phyloP scores from a whole-genome alignment of 2,113 vertebrate genomes.

The Oreotrochilus melanogaster region DNA sequence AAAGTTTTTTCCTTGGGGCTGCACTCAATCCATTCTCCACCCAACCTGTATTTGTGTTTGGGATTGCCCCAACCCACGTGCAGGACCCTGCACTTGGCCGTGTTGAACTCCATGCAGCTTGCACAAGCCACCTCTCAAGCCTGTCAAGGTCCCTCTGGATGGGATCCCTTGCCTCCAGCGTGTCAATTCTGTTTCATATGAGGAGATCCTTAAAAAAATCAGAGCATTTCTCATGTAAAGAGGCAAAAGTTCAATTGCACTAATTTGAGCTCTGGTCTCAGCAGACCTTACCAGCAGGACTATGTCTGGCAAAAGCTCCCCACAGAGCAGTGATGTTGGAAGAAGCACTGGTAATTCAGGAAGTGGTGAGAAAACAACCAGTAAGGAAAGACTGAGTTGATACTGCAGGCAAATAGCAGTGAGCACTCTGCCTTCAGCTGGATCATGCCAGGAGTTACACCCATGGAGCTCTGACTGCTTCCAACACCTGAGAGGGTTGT shows the following conservation, averaged over 20 bases:
- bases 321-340: background rate
- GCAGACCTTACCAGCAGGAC: background rate
- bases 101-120: too few species aligned
- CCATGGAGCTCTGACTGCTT: background rate
- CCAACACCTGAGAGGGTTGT: background rate
- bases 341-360: background rate
- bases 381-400: background rate
- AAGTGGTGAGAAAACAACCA: background rate
- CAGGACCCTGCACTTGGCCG: too few species aligned
- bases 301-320: background rate
- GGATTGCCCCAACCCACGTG: too few species aligned
- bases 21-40: too few species aligned
- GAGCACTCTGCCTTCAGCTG: background rate
- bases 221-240: background rate
- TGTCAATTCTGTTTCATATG: background rate
- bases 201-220: background rate
- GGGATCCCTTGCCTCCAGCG: too few species aligned
- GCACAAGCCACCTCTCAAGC: too few species aligned
- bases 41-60: too few species aligned
- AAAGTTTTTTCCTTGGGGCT: too few species aligned
- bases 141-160: too few species aligned
- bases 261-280: background rate
- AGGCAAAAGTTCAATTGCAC: background rate
- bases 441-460: fast-evolving
- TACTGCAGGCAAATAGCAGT: background rate